Base-by-base conservation (phyloP, 2,113 vertebrate species). In the Parus major region DNA sequence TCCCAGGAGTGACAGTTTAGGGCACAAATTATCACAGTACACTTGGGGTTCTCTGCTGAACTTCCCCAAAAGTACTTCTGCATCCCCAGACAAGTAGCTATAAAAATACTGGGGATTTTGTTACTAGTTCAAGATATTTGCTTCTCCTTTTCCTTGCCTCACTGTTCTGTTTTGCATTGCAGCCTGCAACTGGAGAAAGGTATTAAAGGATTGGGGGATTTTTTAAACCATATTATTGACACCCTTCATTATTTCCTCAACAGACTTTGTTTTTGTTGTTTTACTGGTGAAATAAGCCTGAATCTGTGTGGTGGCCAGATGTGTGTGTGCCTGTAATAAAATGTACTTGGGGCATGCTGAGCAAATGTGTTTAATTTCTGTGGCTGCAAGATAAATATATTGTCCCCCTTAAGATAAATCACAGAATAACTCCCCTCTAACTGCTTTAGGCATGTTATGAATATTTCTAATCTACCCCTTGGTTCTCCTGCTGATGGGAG, bases 151-250 rank as follows among this genome's bases (percentile, higher is more conserved):
- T 57, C 73, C 46, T 92, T 92, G 57, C 46, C 76, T 95, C 77
- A 91, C 70, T 94, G 36, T 91, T 91, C 56, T 88, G 1, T 96
- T 95, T 93, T 95, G 82, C 68, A 57, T 91, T 96, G 88, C 85
- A 96, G 88, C 83, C 83, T 94, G 88, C 90, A 91, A 31, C n/a
- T 90, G 95, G 95, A 92, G 47, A 88, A 84, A 96, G 96, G 92
- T 94, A 95, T 95, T 92, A 64, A 86, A 91, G 41, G 44, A 87
- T 50, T 10, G 7, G 28, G 12, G 23, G 18, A 52, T 27, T 59
- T 3, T 90, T 76, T 20, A 55, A 83, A 84, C 25, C 33, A 5
- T 44, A 35, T 29, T 41, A 10, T 65, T 91, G 59, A 83, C 41
- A 56, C 11, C 44, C 44, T 90, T 25, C 65, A 1, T 0, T 89